Conservation (phyloP, 2,888 invertebrate species). For the Calameuta idolon region DNA sequence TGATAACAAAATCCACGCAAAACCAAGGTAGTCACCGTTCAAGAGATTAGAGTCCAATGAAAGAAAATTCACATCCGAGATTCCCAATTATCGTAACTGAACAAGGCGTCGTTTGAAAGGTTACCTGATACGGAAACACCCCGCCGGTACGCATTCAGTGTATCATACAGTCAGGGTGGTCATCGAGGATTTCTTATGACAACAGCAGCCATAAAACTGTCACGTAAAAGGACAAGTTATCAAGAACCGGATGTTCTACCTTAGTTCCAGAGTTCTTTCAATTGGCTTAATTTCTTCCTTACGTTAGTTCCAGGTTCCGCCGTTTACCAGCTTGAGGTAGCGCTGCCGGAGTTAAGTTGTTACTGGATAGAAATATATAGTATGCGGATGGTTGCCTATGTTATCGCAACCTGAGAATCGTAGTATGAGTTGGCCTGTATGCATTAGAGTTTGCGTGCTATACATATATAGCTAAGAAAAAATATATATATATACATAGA, state of each 20-base stretch:
- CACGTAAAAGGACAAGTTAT: background rate
- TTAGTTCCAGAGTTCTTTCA: background rate
- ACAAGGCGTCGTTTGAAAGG: background rate
- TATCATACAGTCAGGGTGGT: background rate
- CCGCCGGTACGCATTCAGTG: no score
- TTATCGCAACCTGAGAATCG: slow-evolving; percentile 55
- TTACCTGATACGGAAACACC: background rate
- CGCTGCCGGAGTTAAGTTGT: slow-evolving; percentile 53
- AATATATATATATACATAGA: background rate
- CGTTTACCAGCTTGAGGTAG: slow-evolving; percentile 10
- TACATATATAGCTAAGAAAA: background rate
- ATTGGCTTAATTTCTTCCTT: background rate
- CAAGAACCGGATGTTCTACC: slow-evolving; percentile 16
- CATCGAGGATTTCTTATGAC: background rate
- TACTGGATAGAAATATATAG: slow-evolving; percentile 49
- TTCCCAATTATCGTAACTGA: background rate
- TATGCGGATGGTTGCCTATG: slow-evolving; percentile 40
- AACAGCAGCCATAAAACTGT: background rate
- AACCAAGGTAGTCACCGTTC: background rate
- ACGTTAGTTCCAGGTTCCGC: slow-evolving; percentile 5
- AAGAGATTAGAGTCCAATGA: background rate
- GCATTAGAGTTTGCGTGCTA: slow-evolving; percentile 32
- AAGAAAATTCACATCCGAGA: background rate
- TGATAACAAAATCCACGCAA: background rate
- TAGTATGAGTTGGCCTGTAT: slow-evolving; percentile 51